Evolutionary conservation across 1,140 invertebrate genomes (phyloP), one percentile per base, ranked within the genome.

Genomic region (Proales similis): DNA sequence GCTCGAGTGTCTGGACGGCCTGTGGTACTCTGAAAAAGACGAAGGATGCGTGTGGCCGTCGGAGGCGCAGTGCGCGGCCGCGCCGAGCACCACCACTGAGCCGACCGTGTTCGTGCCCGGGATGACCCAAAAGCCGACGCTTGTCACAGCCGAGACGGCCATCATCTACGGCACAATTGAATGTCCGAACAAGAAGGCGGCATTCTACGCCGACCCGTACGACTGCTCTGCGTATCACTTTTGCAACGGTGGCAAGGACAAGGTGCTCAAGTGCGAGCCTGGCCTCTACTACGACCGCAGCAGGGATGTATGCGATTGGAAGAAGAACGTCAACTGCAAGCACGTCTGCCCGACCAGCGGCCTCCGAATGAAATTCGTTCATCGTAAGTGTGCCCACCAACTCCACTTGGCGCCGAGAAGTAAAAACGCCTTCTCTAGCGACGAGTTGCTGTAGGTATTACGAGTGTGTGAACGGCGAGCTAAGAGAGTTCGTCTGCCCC

Each of bases 161-260:
- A 20, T 42, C 12, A 33, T 47, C n/a, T 62, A 62, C 22, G 42
- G 42, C 6, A 32, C 45, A 4, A 62, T 62, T 24, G 42, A 62
- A 47, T 62, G 60, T 24, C 60, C 60, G 3, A 27, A 17, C 1
- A 24, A 7, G 2, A 27, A 42, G 7, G 20, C 27, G 19, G 42
- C 20, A 33, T 32, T 46, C n/a, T 47, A 26, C 48, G 43, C 60
- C n/a, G 60, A 62, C 36, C 60, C 60, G 48, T 48, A 33, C 20
- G 60, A 62, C 29, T 62, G 60, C n/a, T 62, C 60, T 24, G 60
- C 42, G 2, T 62, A 47, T 45, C 60, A 62, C 20, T 62, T 46
- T 33, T 62, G 60, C 3, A 62, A 62, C 29, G 60, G 60, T n/a
- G 53, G 53, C 11, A 61, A 43, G 33, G 53, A 61, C 20, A 42